Evolutionary conservation across 2,113 vertebrate genomes (phyloP).

Genomic region (Tricholaema leucomelas): DNA sequence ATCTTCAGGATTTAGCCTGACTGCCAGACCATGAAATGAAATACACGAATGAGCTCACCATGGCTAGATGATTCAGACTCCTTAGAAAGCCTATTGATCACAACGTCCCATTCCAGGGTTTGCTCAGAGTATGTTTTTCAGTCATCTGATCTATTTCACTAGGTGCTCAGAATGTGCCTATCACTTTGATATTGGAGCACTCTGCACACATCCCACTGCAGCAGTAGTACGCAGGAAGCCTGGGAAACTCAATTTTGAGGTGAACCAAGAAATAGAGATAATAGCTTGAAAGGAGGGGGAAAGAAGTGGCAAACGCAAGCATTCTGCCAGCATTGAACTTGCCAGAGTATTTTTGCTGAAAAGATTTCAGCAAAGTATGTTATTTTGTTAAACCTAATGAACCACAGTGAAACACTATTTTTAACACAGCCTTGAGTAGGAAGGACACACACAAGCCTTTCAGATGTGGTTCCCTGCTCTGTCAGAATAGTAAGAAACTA

Average conservation of each 20-base stretch:
- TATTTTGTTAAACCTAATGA: neutral
- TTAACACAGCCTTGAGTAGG: neutral
- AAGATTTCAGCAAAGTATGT: neutral
- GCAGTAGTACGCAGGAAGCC: neutral
- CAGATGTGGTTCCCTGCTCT: neutral
- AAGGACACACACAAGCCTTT: neutral
- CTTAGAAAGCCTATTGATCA: neutral
- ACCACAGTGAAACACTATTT: neutral
- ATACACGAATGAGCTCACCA: neutral
- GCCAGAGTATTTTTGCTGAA: neutral
- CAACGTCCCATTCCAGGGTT: neutral
- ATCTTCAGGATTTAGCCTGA: neutral
- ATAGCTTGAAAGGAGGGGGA: neutral
- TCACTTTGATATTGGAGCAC: neutral
- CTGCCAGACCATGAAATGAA: neutral
- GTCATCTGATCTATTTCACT: neutral
- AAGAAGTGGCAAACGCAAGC: neutral
- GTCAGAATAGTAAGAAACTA: neutral
- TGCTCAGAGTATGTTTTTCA: neutral
- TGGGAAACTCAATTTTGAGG: neutral
- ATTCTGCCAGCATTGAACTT: neutral
- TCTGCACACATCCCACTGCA: neutral
- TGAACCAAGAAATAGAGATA: neutral
- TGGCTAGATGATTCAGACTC: neutral
- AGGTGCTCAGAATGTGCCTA: neutral